These are phyloP conservation scores for Eumaeus atala DNA, from an alignment of 1,140 invertebrate genomes.

Conservation along the genomic window DNA sequence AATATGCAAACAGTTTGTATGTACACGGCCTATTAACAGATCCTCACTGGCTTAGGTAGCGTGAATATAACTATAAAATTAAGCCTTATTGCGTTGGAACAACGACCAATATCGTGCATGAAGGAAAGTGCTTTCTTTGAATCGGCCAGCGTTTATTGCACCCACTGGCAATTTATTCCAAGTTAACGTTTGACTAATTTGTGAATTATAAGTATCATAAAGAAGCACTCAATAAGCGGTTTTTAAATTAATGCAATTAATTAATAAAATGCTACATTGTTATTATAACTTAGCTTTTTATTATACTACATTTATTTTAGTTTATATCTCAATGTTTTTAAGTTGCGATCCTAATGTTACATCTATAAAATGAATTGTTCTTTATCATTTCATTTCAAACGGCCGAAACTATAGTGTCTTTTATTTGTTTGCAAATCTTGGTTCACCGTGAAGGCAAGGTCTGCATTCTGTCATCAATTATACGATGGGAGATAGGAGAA, in stretches of 20 bases:
- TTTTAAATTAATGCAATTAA: constrained; percentile 7
- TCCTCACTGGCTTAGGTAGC: constrained; percentile 36
- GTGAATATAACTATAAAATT: constrained; percentile 12
- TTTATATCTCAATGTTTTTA: too few relatives aligned
- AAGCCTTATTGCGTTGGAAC: constrained; percentile 1
- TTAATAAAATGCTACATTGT: constrained; percentile 5
- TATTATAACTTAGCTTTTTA: neutral
- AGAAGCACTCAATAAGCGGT: constrained; percentile 20
- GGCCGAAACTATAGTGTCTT: too few relatives aligned
- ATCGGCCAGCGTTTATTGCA: constrained; percentile 63
- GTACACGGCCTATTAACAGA: constrained; percentile 64
- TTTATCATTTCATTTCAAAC: too few relatives aligned
- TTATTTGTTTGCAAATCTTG: too few relatives aligned
- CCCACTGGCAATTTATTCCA: constrained; percentile 58
- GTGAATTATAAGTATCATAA: constrained; percentile 62
- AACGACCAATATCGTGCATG: constrained; percentile 13
- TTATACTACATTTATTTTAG: neutral
- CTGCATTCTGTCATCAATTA: too few relatives aligned
- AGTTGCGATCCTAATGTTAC: too few relatives aligned
- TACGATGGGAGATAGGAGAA: too few relatives aligned
- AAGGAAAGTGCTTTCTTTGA: constrained; percentile 47
- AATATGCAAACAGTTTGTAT: constrained; percentile 57
- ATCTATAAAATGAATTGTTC: too few relatives aligned
- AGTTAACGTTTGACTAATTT: constrained; percentile 72
- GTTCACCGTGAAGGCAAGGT: too few relatives aligned